Percentiles rank a stretch among this genome's conserved stretches.
Conservation (phyloP, 1,140 invertebrate genomes). For the Drosophila sproati region DNA sequence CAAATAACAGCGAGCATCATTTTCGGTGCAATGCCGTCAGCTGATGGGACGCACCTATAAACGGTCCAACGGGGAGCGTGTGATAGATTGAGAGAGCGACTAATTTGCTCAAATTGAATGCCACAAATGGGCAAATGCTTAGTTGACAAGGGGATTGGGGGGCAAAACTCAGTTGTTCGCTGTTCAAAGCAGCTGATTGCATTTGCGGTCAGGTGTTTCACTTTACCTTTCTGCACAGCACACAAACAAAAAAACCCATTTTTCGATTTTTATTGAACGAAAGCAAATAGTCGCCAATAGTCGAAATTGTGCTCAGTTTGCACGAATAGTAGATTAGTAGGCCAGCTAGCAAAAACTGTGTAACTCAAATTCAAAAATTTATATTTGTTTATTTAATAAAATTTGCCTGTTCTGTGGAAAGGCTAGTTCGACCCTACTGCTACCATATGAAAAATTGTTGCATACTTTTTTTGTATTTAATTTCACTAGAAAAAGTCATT, state of each 20-base stretch:
- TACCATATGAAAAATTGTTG: too few relatives aligned
- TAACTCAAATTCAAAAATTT: too few relatives aligned
- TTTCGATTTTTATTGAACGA: not conserved
- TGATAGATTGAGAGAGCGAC: not conserved
- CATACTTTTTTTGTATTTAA: too few relatives aligned
- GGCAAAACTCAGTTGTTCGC: not conserved
- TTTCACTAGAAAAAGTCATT: too few relatives aligned
- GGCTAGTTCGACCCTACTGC: too few relatives aligned
- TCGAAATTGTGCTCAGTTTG: not conserved
- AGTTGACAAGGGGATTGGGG: not conserved
- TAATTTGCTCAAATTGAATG: slow-evolving; percentile 26
- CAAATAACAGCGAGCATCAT: slow-evolving; percentile 43
- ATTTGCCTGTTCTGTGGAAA: too few relatives aligned
- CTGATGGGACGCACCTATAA: slow-evolving; percentile 33
- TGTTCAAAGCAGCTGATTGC: slow-evolving; percentile 16
- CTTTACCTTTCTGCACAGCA: not conserved
- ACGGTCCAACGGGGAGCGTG: not conserved
- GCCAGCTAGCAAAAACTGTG: too few relatives aligned
- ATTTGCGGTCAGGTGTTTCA: slow-evolving; percentile 31
- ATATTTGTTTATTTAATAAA: too few relatives aligned
- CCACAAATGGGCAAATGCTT: not conserved
- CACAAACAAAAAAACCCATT: not conserved
- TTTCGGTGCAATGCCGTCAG: slow-evolving; percentile 22
- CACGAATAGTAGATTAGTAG: not conserved
- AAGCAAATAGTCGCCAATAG: not conserved